These are phyloP conservation scores for Solenopsis fugax DNA, from an alignment of 1,140 invertebrate genomes.

Conservation along the genomic window DNA sequence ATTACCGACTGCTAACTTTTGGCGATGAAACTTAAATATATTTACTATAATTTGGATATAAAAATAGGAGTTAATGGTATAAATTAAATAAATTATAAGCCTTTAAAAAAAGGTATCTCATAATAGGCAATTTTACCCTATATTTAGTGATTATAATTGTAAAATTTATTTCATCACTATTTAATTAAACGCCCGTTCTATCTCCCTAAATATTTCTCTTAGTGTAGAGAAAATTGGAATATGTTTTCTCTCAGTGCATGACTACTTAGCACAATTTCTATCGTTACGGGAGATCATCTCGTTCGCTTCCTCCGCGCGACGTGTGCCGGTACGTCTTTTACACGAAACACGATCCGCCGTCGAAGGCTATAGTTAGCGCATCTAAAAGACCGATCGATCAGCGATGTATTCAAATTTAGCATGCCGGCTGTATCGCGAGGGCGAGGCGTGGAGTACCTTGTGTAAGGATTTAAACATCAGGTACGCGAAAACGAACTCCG, in stretches of 20 bases:
- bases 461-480: conserved; percentile 54
- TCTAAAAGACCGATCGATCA: conserved; percentile 65
- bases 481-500: conserved; percentile 49
- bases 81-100: no score
- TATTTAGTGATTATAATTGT: no score
- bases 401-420: conserved; percentile 73
- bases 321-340: conserved; percentile 46
- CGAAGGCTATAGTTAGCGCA: conserved; percentile 71
- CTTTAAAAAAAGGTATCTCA: no score
- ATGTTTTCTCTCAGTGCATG: not conserved
- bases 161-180: no score
- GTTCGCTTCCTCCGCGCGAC: conserved; percentile 23
- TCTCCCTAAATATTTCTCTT: not conserved
- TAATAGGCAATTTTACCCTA: no score
- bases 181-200: no score
- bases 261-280: conserved; percentile 22
- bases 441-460: conserved; percentile 34
- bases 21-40: no score
- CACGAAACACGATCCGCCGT: conserved; percentile 65
- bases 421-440: conserved; percentile 39
- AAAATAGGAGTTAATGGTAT: no score
- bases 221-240: not conserved
- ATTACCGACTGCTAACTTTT: no score
- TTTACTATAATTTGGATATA: no score
- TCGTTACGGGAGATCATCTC: conserved; percentile 22